A percentile compares a stretch with the other conserved stretches of the same genome.
Conservation (phyloP, 2,113 vertebrate genomes). For the Tylochromis polylepis region DNA sequence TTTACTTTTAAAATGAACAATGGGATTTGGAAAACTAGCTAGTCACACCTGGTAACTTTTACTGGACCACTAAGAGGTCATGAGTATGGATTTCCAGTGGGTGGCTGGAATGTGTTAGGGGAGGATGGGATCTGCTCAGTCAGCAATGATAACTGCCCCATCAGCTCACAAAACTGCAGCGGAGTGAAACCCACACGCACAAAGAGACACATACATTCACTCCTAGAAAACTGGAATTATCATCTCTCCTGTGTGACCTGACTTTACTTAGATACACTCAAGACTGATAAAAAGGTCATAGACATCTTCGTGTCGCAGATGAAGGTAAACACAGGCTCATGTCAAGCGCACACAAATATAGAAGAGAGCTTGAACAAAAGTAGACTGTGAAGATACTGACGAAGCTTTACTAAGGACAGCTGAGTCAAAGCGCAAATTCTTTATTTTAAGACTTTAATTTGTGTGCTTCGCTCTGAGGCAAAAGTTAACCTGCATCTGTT, state of each 20-base stretch:
- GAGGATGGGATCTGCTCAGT: conserved; percentile 18
- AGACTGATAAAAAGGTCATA: not conserved
- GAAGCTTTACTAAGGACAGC: not conserved
- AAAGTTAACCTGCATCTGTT: not conserved
- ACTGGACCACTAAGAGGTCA: not conserved
- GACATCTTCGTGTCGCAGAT: not conserved
- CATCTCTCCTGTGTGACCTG: not conserved
- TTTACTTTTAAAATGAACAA: not conserved
- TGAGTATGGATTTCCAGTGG: conserved; percentile 15
- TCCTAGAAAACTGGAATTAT: not conserved
- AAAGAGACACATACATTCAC: not conserved
- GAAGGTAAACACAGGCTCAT: not conserved
- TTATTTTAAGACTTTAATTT: conserved; percentile 4
- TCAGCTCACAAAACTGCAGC: conserved; percentile 36
- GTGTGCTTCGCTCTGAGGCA: not conserved
- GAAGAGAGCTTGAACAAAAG: conserved; percentile 28
- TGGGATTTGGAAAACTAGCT: not conserved
- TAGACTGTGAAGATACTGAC: not conserved
- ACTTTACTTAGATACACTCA: not conserved
- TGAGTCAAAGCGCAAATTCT: not conserved
- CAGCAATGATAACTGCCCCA: conserved; percentile 46
- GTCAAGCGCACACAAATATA: not conserved
- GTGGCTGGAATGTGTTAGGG: not conserved
- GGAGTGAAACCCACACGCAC: conserved; percentile 24
- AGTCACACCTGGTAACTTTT: conserved; percentile 25